phyloP scores from a whole-genome alignment of 2,113 vertebrate species.

The Bucco capensis region DNA sequence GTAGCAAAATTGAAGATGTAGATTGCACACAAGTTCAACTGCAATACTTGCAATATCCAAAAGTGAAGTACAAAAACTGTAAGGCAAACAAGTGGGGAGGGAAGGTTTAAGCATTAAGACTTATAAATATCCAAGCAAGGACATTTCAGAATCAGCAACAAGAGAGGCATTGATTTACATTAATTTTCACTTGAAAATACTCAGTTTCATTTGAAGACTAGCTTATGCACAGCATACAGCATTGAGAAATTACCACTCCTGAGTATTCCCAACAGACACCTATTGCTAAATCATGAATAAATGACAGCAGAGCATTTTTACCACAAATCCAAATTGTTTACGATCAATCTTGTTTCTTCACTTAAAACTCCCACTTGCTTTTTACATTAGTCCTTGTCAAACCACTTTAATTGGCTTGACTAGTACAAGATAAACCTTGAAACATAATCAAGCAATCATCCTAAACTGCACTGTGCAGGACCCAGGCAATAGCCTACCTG shows the following conservation, averaged over 20 bases:
- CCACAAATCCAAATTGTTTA: not conserved
- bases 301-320: not conserved
- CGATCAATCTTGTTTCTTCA: not conserved
- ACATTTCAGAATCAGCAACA: not conserved
- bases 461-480: not conserved
- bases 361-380: not conserved
- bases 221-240: not conserved
- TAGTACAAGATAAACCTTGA: not conserved
- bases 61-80: not conserved
- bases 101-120: not conserved
- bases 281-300: not conserved
- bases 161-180: not conserved
- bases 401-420: not conserved
- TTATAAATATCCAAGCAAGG: not conserved
- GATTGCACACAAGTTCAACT: not conserved
- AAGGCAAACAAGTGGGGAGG: not conserved
- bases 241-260: not conserved
- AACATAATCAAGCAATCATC: not conserved
- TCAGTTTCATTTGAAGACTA: not conserved
- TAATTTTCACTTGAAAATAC: not conserved
- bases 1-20: not conserved
- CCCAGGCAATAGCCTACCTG: not conserved
- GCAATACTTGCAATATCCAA: not conserved
- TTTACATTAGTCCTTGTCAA: not conserved
- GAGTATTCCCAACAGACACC: not conserved